phyloP scores from a whole-genome alignment of 2,113 vertebrate species.

The Solea solea region DNA sequence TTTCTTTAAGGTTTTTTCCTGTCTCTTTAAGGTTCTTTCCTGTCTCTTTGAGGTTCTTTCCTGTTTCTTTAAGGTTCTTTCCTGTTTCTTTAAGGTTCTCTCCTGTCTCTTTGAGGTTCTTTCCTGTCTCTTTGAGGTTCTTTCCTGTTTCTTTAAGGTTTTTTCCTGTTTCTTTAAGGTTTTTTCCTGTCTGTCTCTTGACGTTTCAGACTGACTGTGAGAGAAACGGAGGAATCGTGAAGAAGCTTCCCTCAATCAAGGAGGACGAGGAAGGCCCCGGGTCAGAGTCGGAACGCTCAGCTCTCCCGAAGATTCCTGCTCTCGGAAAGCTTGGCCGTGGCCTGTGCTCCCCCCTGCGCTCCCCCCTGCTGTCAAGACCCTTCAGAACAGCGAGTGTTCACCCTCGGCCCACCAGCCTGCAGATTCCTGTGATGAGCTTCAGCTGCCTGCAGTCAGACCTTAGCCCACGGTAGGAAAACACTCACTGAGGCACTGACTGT shows the following conservation, averaged over 20 bases:
- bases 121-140: too few relatives aligned
- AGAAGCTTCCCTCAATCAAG: slow-evolving; percentile 83
- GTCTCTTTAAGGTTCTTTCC: too few relatives aligned
- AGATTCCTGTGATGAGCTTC: slow-evolving; percentile 81
- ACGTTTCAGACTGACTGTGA: slow-evolving; percentile 75
- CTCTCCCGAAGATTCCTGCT: slow-evolving; percentile 64
- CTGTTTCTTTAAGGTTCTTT: too few relatives aligned
- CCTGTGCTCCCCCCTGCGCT: slow-evolving; percentile 76
- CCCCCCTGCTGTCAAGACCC: slow-evolving; percentile 68
- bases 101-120: too few relatives aligned
- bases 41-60: too few relatives aligned
- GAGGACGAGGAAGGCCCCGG: slow-evolving; percentile 82
- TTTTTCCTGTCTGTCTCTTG: not conserved
- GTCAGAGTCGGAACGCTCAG: slow-evolving; percentile 77
- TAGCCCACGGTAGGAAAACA: slow-evolving; percentile 78
- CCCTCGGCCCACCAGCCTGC: slow-evolving; percentile 74
- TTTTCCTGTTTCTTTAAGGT: too few relatives aligned
- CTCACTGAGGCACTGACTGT: not conserved
- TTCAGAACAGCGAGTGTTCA: slow-evolving; percentile 64
- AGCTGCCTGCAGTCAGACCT: slow-evolving; percentile 78
- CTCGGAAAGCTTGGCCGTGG: slow-evolving; percentile 71
- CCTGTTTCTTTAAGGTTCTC: too few relatives aligned
- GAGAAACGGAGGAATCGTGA: slow-evolving; percentile 80
- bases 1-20: too few relatives aligned
- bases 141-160: too few relatives aligned